A percentile compares a stretch with the other conserved stretches of the same genome.
phyloP scores from a whole-genome alignment of 2,888 invertebrate species.

The Anodontia alba region DNA sequence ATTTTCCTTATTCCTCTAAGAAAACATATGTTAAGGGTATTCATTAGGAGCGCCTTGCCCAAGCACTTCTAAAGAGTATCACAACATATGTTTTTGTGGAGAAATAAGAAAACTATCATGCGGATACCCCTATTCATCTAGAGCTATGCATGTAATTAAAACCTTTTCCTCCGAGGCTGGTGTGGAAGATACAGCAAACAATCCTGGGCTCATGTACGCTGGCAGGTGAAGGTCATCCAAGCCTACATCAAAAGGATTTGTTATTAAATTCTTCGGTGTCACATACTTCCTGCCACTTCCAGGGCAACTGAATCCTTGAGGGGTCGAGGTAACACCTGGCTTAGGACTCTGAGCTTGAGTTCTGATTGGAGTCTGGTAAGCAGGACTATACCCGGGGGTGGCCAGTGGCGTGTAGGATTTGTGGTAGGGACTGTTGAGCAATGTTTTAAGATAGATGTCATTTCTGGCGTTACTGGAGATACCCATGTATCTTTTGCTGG shows the following conservation, averaged over 20 bases:
- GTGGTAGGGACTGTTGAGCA: slow-evolving; percentile 72
- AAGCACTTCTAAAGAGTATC: no score
- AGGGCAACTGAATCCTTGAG: slow-evolving; percentile 47
- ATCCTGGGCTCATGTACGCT: slow-evolving; percentile 79
- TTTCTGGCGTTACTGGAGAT: slow-evolving; percentile 60
- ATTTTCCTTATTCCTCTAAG: no score
- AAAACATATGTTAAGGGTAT: no score
- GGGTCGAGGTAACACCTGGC: slow-evolving; percentile 47
- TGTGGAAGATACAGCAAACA: slow-evolving; percentile 74
- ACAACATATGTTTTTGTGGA: no score
- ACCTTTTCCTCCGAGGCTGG: slow-evolving; percentile 71
- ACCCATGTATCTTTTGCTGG: slow-evolving; percentile 54
- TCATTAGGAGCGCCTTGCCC: no score
- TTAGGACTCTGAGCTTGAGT: slow-evolving; percentile 33
- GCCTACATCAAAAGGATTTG: slow-evolving; percentile 80
- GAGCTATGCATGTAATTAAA: no score
- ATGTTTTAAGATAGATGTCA: slow-evolving; percentile 69
- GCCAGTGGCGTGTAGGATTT: slow-evolving; percentile 59
- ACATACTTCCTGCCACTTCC: slow-evolving; percentile 43
- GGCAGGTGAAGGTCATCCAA: slow-evolving; percentile 75
- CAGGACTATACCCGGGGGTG: slow-evolving; percentile 56
- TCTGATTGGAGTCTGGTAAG: slow-evolving; percentile 64
- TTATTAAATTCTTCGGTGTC: slow-evolving; percentile 59
- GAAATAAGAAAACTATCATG: no score
- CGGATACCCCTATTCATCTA: no score